These are phyloP conservation scores for Stenolophus ochropezus DNA, from an alignment of 2,888 invertebrate species.

Conservation along the genomic window DNA sequence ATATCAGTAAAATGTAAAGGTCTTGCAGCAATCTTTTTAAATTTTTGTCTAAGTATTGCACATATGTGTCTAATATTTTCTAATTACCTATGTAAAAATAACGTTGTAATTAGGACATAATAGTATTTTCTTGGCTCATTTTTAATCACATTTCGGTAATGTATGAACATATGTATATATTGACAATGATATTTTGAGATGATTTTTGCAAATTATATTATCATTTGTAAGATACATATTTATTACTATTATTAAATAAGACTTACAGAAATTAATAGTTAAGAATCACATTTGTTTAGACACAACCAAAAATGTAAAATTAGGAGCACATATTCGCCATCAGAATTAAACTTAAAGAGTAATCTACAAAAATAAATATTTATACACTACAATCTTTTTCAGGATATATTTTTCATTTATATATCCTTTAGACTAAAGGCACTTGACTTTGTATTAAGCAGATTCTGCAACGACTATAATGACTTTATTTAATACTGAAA, in stretches of 20 bases:
- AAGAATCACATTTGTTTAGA: slow-evolving; percentile 40
- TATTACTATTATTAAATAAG: neutral
- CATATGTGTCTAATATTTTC: slow-evolving; percentile 38
- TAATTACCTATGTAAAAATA: slow-evolving; percentile 45
- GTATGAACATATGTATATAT: slow-evolving; percentile 44
- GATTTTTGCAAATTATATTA: slow-evolving; percentile 24
- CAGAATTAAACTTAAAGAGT: slow-evolving; percentile 10
- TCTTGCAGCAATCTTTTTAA: slow-evolving; percentile 36
- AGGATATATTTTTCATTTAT: slow-evolving; percentile 43
- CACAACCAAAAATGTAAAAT: slow-evolving; percentile 41
- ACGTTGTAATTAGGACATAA: slow-evolving; percentile 40
- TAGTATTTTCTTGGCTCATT: slow-evolving; percentile 49
- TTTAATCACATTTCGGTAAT: slow-evolving; percentile 52
- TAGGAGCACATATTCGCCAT: slow-evolving; percentile 40
- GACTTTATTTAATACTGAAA: slow-evolving; percentile 51
- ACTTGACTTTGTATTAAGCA: slow-evolving; percentile 57
- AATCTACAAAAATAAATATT: slow-evolving; percentile 48
- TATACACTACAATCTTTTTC: slow-evolving; percentile 31
- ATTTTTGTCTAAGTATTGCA: slow-evolving; percentile 46
- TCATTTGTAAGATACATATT: neutral
- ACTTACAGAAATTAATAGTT: neutral
- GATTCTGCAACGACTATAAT: slow-evolving; percentile 57
- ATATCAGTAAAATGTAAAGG: neutral
- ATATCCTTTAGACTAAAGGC: slow-evolving; percentile 52
- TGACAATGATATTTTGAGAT: slow-evolving; percentile 38